Conservation (phyloP, 2,113 vertebrate genomes). For the Oxyura jamaicensis region DNA sequence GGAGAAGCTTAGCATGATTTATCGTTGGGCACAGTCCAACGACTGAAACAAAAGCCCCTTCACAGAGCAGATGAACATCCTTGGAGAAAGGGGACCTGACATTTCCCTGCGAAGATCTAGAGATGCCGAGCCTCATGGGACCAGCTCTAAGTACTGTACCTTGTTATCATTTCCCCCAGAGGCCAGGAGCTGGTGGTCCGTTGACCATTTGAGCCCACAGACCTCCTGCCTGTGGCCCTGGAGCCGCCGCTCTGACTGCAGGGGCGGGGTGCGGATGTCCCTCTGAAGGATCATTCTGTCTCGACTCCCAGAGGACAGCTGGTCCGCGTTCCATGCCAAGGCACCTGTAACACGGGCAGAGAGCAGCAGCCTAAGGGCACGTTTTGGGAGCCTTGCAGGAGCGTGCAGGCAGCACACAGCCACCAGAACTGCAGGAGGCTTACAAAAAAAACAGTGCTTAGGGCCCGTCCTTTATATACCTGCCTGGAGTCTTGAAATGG, state of each 20-base stretch:
- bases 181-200: slow-evolving; percentile 95
- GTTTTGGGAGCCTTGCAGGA: not conserved
- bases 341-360: slow-evolving; percentile 79
- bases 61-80: not conserved
- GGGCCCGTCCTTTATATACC: not conserved
- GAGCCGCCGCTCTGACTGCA: slow-evolving; percentile 93
- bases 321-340: slow-evolving; percentile 96
- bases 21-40: not conserved
- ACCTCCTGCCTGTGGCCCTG: slow-evolving; percentile 98
- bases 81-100: not conserved
- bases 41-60: not conserved
- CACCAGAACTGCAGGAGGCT: not conserved
- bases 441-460: not conserved
- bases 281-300: slow-evolving; percentile 96
- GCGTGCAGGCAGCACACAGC: not conserved
- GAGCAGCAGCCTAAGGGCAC: rapidly evolving
- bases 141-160: slow-evolving; percentile 67
- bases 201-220: slow-evolving; percentile 98
- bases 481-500: not conserved
- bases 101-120: not conserved
- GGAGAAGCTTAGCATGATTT: not conserved
- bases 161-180: slow-evolving; percentile 98
- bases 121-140: rapidly evolving
- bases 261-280: slow-evolving; percentile 91
- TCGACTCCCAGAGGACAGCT: slow-evolving; percentile 94